Conservation (phyloP, 2,888 invertebrate species). For the Lycia hirtaria region DNA sequence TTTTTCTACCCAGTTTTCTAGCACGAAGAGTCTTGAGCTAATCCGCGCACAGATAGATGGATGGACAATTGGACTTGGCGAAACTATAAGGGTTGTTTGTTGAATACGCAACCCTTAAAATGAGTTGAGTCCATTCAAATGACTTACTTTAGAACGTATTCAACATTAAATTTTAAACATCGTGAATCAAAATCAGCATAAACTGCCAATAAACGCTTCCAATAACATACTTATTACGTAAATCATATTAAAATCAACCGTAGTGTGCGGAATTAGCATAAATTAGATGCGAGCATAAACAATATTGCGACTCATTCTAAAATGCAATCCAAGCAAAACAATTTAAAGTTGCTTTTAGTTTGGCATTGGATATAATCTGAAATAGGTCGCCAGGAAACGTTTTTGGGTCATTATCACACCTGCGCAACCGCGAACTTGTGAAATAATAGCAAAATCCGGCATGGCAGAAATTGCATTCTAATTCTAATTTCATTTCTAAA, state of each 20-base stretch:
- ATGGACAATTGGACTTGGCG: no score
- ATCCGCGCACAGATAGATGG: no score
- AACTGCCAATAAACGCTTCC: not conserved
- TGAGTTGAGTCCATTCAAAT: no score
- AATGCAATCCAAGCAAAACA: slow-evolving; percentile 15
- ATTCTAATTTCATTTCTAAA: no score
- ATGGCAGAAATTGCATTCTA: not conserved
- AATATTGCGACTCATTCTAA: slow-evolving; percentile 4
- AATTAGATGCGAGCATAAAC: slow-evolving; percentile 12
- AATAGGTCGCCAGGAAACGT: slow-evolving; percentile 40
- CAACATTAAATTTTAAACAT: no score
- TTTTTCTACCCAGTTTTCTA: no score
- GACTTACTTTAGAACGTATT: no score
- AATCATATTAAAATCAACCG: not conserved
- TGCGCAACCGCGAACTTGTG: slow-evolving; percentile 30
- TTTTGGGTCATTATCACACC: slow-evolving; percentile 43
- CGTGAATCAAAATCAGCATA: not conserved
- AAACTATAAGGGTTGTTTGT: no score
- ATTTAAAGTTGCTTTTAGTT: slow-evolving; percentile 27
- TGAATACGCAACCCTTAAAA: no score
- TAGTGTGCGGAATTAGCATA: not conserved
- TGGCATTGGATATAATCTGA: slow-evolving; percentile 9
- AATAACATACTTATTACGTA: not conserved
- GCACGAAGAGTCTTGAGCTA: no score
- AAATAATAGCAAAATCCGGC: not conserved